Evolutionary conservation across 2,113 vertebrate genomes (phyloP).

Genomic region (Prunella fulvescens): DNA sequence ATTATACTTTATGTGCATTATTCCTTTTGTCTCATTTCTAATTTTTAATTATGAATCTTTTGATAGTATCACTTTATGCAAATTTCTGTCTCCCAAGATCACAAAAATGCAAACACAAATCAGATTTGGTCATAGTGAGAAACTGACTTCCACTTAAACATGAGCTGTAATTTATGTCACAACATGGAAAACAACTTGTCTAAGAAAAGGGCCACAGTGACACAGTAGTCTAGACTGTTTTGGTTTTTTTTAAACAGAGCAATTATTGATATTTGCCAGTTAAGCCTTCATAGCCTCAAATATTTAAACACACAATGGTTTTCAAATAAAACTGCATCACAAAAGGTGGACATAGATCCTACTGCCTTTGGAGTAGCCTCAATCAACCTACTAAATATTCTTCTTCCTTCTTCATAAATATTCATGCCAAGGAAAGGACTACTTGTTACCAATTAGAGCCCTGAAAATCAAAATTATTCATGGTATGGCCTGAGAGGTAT

Average conservation of each 20-base stretch:
- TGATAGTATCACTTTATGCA: background rate
- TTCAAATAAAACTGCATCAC: background rate
- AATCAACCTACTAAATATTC: background rate
- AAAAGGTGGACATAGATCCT: background rate
- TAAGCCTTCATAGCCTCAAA: background rate
- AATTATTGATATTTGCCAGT: background rate
- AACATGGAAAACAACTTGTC: background rate
- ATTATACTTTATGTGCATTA: background rate
- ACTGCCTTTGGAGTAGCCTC: background rate
- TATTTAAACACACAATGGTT: background rate
- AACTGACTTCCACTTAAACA: background rate
- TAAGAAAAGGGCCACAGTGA: background rate
- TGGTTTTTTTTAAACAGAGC: background rate
- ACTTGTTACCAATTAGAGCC: background rate
- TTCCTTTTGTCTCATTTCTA: background rate
- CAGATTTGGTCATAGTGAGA: background rate
- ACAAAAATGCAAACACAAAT: background rate
- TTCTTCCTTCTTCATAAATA: background rate
- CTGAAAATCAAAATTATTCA: background rate
- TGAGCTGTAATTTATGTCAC: background rate
- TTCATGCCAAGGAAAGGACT: background rate
- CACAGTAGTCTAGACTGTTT: background rate
- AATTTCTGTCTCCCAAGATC: background rate
- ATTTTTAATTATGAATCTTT: background rate
- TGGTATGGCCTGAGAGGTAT: background rate